phyloP scores from a whole-genome alignment of 2,888 invertebrate species.

The Ormyrus pomaceus region DNA sequence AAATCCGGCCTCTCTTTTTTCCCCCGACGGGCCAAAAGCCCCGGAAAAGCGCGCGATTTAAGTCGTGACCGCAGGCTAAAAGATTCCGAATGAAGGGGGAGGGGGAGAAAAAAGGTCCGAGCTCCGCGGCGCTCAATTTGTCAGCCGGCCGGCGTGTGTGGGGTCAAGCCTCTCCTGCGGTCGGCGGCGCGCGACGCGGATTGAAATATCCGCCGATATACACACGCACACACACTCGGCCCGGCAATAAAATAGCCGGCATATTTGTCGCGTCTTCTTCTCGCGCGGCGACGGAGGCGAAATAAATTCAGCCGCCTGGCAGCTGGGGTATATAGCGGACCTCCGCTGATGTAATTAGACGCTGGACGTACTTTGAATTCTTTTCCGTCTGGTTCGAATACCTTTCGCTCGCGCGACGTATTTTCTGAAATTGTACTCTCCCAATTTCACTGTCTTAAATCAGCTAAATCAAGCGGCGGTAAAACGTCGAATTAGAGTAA shows the following conservation, averaged over 20 bases:
- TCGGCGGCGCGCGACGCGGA: conserved; percentile 53
- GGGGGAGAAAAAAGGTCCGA: conserved; percentile 28
- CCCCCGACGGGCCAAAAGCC: neutral
- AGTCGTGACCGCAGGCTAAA: conserved; percentile 29
- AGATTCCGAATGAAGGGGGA: conserved; percentile 18
- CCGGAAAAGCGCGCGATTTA: conserved; percentile 13
- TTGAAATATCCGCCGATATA: conserved; percentile 67
- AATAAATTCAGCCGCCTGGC: too few relatives aligned
- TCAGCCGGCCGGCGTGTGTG: conserved; percentile 48
- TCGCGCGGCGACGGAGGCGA: too few relatives aligned
- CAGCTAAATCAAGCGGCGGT: too few relatives aligned
- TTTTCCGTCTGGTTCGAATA: too few relatives aligned
- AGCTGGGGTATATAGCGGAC: too few relatives aligned
- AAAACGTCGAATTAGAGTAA: too few relatives aligned
- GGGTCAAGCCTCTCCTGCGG: conserved; percentile 37
- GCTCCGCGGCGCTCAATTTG: conserved; percentile 66
- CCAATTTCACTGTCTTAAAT: too few relatives aligned
- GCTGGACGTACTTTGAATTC: too few relatives aligned
- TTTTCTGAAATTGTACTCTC: too few relatives aligned
- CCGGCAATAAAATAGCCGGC: conserved; percentile 69
- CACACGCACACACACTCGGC: conserved; percentile 56
- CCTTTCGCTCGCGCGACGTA: too few relatives aligned
- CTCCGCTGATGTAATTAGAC: too few relatives aligned
- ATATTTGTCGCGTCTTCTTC: conserved; percentile 63
- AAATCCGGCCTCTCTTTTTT: conserved; percentile 11